phyloP scores from a whole-genome alignment of 1,140 invertebrate genomes.

The Episyrphus balteatus region DNA sequence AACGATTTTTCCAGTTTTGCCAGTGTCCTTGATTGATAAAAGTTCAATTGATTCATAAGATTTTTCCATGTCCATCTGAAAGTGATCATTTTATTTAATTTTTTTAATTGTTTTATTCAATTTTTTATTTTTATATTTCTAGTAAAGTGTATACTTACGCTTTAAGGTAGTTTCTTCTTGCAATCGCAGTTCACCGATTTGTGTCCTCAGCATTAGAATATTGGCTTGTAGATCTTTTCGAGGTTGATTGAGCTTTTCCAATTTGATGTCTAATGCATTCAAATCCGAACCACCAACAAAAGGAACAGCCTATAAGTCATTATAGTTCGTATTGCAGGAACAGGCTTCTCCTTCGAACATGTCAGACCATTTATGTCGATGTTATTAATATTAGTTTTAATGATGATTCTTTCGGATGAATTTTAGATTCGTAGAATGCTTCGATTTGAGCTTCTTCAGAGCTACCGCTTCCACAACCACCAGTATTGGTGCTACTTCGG shows the following conservation, averaged over 20 bases:
- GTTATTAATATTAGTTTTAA: not conserved
- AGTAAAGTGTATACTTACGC: slow-evolving; percentile 35
- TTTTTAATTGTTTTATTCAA: not conserved
- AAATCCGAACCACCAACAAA: not conserved
- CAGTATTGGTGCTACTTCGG: slow-evolving; percentile 6
- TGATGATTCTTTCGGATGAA: slow-evolving; percentile 7
- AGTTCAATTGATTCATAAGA: slow-evolving; percentile 72
- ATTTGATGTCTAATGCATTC: not conserved
- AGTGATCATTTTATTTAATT: too few relatives aligned
- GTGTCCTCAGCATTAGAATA: slow-evolving; percentile 41
- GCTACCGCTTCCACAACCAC: not conserved
- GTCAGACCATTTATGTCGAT: slow-evolving; percentile 38
- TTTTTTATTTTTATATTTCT: too few relatives aligned
- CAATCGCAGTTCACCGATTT: slow-evolving; percentile 44
- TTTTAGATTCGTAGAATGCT: slow-evolving; percentile 25
- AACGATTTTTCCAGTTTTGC: slow-evolving; percentile 60
- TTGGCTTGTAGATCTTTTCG: not conserved
- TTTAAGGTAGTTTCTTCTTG: slow-evolving; percentile 50
- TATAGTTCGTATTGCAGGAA: slow-evolving; percentile 18
- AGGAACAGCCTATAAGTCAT: not conserved
- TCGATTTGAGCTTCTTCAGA: slow-evolving; percentile 14
- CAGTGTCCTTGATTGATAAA: slow-evolving; percentile 60
- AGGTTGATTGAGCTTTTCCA: slow-evolving; percentile 5
- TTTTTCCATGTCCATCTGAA: slow-evolving; percentile 73
- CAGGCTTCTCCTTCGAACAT: slow-evolving; percentile 47